Evolutionary conservation across 2,888 invertebrate genomes (phyloP).

Genomic region (Syrphus vitripennis): DNA sequence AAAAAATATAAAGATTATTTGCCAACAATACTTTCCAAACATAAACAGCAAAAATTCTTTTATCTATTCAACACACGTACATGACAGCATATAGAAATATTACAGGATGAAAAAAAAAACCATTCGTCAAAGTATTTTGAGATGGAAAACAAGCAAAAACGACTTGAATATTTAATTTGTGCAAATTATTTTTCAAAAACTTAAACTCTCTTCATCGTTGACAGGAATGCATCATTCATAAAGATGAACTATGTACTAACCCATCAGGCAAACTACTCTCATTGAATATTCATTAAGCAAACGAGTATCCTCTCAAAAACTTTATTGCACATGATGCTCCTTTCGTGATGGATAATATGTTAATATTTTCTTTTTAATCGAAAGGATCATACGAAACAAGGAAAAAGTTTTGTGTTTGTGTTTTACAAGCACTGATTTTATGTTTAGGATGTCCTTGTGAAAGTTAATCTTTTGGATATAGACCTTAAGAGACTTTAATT

Average conservation of each 20-base stretch:
- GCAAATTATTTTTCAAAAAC: not conserved
- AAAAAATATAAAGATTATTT: not conserved
- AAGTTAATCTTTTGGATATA: not conserved
- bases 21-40: not conserved
- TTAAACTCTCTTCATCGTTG: not conserved
- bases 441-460: not conserved
- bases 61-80: not conserved
- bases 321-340: conserved; percentile 25
- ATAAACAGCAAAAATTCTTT: not conserved
- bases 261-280: not conserved
- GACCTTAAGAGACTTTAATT: not conserved
- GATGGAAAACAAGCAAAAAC: conserved; percentile 1
- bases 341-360: conserved; percentile 14
- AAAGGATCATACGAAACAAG: not conserved
- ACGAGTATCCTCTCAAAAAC: not conserved
- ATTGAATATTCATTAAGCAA: conserved; percentile 34
- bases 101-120: not conserved
- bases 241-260: conserved; percentile 6
- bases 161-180: conserved; percentile 15
- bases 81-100: not conserved
- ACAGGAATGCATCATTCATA: not conserved
- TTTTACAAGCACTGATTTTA: not conserved
- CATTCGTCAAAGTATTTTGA: not conserved
- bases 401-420: not conserved
- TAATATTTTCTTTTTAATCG: conserved; percentile 7